phyloP scores from a whole-genome alignment of 2,797 vertebrate genomes.

The Alcedo quadribrachys region DNA sequence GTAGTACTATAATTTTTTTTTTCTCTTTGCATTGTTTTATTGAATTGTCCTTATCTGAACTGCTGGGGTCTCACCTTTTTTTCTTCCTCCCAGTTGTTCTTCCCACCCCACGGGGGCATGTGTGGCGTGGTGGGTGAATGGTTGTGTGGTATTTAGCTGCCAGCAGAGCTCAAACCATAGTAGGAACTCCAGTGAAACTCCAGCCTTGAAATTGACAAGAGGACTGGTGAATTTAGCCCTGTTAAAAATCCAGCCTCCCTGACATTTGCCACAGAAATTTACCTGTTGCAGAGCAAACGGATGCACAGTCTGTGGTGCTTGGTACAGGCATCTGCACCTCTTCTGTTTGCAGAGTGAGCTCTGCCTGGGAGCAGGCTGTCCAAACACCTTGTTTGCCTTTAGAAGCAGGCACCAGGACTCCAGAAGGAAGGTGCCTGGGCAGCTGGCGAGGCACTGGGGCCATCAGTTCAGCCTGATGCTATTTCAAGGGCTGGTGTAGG shows the following conservation, averaged over 20 bases:
- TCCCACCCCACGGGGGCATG: neutral
- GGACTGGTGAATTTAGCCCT: neutral
- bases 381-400: neutral
- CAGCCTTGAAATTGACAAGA: neutral
- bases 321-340: fast-evolving
- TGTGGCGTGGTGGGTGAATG: neutral
- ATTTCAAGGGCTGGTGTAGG: fast-evolving
- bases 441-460: neutral
- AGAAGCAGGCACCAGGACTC: neutral
- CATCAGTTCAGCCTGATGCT: neutral
- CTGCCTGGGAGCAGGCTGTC: neutral
- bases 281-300: neutral
- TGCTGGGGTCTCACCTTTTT: neutral
- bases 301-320: fast-evolving
- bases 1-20: neutral
- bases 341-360: fast-evolving
- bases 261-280: neutral
- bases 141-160: neutral
- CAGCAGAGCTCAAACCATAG: neutral
- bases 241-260: neutral
- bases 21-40: neutral
- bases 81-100: neutral
- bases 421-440: neutral
- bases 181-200: fast-evolving
- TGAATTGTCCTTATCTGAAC: neutral